Conservation (phyloP, 1,140 invertebrate species). For the Diuraphis noxia region DNA sequence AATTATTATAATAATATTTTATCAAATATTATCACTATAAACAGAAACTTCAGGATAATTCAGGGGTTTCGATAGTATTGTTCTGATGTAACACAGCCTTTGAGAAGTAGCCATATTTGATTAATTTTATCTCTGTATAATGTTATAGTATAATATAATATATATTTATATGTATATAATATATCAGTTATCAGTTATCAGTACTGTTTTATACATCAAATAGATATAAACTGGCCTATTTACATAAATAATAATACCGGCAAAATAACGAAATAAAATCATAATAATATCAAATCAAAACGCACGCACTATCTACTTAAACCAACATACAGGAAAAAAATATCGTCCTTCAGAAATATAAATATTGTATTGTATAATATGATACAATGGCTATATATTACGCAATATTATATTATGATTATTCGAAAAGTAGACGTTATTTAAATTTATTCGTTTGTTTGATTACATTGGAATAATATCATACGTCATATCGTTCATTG, state of each 20-base stretch:
- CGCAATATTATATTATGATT: neutral
- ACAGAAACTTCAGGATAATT: slow-evolving; percentile 4
- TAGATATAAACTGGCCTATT: slow-evolving; percentile 45
- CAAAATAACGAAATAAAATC: slow-evolving; percentile 44
- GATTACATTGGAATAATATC: neutral
- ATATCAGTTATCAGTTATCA: neutral
- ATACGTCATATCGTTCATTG: neutral
- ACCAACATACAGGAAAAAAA: slow-evolving; percentile 50
- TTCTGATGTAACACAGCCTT: slow-evolving; percentile 38
- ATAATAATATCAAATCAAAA: slow-evolving; percentile 46
- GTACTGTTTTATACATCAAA: slow-evolving; percentile 37
- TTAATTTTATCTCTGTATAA: neutral
- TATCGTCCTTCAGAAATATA: slow-evolving; percentile 53
- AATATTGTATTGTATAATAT: neutral
- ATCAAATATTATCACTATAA: neutral
- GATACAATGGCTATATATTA: neutral
- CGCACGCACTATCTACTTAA: slow-evolving; percentile 52
- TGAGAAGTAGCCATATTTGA: slow-evolving; percentile 16
- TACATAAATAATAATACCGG: slow-evolving; percentile 47
- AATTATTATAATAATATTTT: neutral
- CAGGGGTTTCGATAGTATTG: slow-evolving; percentile 3
- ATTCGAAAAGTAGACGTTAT: neutral
- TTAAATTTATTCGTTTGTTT: neutral
- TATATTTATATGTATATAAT: neutral
- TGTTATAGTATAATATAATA: neutral